Evolutionary conservation across 35 echinoderm and acorn worm species (phyloP).

Genomic region (Nesometra sesokonis): DNA sequence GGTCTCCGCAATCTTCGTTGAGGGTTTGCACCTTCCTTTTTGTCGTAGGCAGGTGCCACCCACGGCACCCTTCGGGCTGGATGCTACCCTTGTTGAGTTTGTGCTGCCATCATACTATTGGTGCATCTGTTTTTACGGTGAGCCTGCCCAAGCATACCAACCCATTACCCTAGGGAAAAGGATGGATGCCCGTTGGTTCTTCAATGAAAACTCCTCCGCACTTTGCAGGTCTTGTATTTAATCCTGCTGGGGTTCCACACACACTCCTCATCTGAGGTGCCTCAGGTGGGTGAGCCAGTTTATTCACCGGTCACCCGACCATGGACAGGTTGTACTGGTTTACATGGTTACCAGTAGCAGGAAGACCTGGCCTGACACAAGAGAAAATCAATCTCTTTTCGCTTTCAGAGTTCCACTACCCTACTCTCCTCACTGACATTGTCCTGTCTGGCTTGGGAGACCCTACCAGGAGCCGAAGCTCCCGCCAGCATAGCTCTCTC

Average conservation of each 20-base stretch:
- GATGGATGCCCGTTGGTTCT: too few species aligned
- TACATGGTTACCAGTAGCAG: background rate
- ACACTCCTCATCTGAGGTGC: background rate
- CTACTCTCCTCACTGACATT: too few species aligned
- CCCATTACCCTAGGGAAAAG: too few species aligned
- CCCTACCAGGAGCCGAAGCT: too few species aligned
- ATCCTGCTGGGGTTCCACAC: background rate
- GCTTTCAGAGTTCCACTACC: too few species aligned
- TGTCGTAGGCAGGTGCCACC: background rate
- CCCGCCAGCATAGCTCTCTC: too few species aligned
- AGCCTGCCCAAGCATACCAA: too few species aligned
- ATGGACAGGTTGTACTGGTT: background rate
- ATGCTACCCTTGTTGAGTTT: background rate
- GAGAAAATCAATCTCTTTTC: too few species aligned
- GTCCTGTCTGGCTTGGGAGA: too few species aligned
- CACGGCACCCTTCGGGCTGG: constrained; percentile 3
- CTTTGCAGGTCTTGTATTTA: background rate
- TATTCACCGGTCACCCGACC: background rate
- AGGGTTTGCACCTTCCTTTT: constrained; percentile 1
- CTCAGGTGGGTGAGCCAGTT: background rate
- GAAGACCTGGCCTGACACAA: background rate
- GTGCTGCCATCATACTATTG: background rate
- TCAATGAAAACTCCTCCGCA: background rate
- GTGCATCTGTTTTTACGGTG: too few species aligned
- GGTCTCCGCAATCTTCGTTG: background rate